Conservation (phyloP, 1,140 invertebrate genomes). For the Samia ricini region DNA sequence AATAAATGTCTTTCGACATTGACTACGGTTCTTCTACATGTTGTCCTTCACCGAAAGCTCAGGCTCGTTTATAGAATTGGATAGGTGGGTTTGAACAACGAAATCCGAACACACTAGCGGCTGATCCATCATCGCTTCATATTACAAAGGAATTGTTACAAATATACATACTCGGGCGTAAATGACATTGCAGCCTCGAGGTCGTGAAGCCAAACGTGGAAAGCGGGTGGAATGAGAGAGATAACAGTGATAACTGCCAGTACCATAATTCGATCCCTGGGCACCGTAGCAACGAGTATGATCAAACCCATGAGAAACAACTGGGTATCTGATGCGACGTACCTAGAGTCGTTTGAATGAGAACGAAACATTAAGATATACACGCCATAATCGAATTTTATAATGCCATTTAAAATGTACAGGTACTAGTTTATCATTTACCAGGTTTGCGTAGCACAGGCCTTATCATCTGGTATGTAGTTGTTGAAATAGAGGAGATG, state of each 20-base stretch:
- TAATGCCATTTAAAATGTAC: too few relatives aligned
- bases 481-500: slow-evolving; percentile 82
- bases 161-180: slow-evolving; percentile 2
- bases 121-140: too few relatives aligned
- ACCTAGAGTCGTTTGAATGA: slow-evolving; percentile 13
- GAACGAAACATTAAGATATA: too few relatives aligned
- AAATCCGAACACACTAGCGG: too few relatives aligned
- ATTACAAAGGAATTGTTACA: too few relatives aligned
- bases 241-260: background rate
- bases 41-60: too few relatives aligned
- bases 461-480: slow-evolving; percentile 23
- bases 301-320: slow-evolving; percentile 20
- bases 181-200: background rate
- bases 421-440: too few relatives aligned
- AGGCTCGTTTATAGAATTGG: too few relatives aligned
- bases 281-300: slow-evolving; percentile 4
- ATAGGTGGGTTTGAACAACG: too few relatives aligned
- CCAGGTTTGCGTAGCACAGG: slow-evolving; percentile 39
- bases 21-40: too few relatives aligned
- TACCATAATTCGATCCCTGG: background rate
- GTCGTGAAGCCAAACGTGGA: slow-evolving; percentile 6
- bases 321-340: slow-evolving; percentile 29
- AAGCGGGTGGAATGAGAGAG: background rate
- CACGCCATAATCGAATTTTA: too few relatives aligned
- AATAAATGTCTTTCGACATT: too few relatives aligned